Conservation (phyloP, 2,113 vertebrate genomes). For the Rhinopomastus cyanomelas region DNA sequence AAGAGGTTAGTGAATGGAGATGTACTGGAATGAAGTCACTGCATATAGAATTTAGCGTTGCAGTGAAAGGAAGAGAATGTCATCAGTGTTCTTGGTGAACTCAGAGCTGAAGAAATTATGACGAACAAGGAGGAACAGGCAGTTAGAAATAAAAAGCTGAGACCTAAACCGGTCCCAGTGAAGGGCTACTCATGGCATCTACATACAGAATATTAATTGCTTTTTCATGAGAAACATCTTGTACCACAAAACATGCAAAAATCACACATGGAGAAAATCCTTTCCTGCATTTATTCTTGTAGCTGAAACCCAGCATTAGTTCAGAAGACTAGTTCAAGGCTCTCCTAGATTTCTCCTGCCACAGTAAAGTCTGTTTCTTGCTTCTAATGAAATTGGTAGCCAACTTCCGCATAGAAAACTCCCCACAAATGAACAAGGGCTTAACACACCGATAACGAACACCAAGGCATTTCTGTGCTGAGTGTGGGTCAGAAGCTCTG, state of each 20-base stretch:
- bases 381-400: slow-evolving; percentile 7
- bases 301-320: neutral
- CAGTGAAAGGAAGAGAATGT: neutral
- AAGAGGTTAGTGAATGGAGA: neutral
- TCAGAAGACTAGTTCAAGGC: neutral
- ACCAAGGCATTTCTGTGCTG: slow-evolving; percentile 9
- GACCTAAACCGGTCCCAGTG: neutral
- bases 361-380: neutral
- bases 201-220: neutral
- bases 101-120: neutral
- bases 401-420: neutral
- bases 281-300: neutral
- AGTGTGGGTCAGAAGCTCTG: neutral
- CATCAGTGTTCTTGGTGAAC: neutral
- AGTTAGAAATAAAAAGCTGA: neutral
- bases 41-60: neutral
- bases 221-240: neutral
- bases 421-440: neutral
- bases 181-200: neutral
- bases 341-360: neutral
- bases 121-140: neutral
- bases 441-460: slow-evolving; percentile 16
- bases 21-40: neutral
- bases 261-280: neutral
- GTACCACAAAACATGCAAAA: neutral